Conservation (phyloP, 2,797 vertebrate species). For the Lacerta viridis region DNA sequence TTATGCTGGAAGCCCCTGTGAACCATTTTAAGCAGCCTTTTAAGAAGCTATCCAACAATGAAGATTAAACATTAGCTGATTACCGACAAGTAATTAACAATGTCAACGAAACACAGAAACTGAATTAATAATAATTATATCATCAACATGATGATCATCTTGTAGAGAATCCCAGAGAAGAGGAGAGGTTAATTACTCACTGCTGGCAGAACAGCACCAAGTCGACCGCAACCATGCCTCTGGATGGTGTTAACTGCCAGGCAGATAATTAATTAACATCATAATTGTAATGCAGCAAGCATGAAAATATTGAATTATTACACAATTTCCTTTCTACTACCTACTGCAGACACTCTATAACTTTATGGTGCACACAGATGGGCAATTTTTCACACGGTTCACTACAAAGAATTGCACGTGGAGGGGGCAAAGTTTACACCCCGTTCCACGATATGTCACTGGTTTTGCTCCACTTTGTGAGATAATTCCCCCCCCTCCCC, state of each 20-base stretch:
- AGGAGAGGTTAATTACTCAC: constrained; percentile 91
- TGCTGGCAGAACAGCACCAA: constrained; percentile 83
- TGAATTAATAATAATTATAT: constrained; percentile 91
- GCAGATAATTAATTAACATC: constrained; percentile 86
- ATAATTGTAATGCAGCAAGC: constrained; percentile 81
- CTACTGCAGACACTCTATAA: constrained; percentile 61
- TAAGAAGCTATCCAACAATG: constrained; percentile 81
- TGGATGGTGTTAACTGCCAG: constrained; percentile 82
- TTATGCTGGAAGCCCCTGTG: constrained; percentile 62
- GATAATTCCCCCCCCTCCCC: no score
- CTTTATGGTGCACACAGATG: constrained; percentile 39
- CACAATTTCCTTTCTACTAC: constrained; percentile 76
- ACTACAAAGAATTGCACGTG: not conserved
- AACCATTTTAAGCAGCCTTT: constrained; percentile 74
- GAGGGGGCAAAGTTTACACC: no score
- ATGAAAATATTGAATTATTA: constrained; percentile 84
- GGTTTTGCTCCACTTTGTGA: not conserved
- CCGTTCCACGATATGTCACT: not conserved
- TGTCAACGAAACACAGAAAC: constrained; percentile 86
- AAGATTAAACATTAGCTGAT: constrained; percentile 91
- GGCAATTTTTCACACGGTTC: constrained; percentile 8
- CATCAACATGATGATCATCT: constrained; percentile 85
- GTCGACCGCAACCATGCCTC: constrained; percentile 79
- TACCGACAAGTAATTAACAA: constrained; percentile 93
- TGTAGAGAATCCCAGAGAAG: constrained; percentile 85